A percentile compares a stretch with the other conserved stretches of the same genome.
Conservation (phyloP, 2,888 invertebrate genomes). For the Harpagoxenus sublaevis region DNA sequence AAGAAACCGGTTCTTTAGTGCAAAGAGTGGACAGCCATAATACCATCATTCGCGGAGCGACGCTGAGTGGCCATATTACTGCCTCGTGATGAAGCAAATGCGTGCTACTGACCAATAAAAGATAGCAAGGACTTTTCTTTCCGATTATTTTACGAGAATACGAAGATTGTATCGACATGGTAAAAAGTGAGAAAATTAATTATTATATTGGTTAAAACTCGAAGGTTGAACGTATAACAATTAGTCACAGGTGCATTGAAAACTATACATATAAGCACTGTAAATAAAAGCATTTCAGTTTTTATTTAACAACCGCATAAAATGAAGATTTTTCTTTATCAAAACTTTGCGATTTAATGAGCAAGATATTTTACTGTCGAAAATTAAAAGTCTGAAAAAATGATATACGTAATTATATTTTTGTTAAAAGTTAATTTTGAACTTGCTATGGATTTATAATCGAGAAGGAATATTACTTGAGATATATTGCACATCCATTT, state of each 20-base stretch:
- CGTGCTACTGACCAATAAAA: constrained; percentile 74
- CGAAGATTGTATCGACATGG: not conserved
- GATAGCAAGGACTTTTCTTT: constrained; percentile 68
- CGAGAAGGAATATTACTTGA: not conserved
- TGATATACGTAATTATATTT: not conserved
- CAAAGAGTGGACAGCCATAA: constrained; percentile 69
- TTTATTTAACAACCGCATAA: not conserved
- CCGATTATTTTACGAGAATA: constrained; percentile 29
- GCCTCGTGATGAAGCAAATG: constrained; percentile 73
- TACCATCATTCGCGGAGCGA: constrained; percentile 72
- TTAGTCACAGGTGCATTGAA: not conserved
- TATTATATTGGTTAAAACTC: constrained; percentile 2
- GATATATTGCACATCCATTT: not conserved
- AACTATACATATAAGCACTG: not conserved
- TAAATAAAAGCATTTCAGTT: not conserved
- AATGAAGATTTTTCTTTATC: not conserved
- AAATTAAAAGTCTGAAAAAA: not conserved
- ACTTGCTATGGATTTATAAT: not conserved
- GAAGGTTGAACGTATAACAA: not conserved
- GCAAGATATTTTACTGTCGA: not conserved
- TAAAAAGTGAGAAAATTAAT: constrained; percentile 37
- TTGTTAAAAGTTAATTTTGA: not conserved
- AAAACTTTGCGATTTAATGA: not conserved
- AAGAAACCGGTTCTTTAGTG: constrained; percentile 69
- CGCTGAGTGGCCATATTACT: constrained; percentile 74